Conservation (phyloP, 2,888 invertebrate genomes). For the Furcula furcula region DNA sequence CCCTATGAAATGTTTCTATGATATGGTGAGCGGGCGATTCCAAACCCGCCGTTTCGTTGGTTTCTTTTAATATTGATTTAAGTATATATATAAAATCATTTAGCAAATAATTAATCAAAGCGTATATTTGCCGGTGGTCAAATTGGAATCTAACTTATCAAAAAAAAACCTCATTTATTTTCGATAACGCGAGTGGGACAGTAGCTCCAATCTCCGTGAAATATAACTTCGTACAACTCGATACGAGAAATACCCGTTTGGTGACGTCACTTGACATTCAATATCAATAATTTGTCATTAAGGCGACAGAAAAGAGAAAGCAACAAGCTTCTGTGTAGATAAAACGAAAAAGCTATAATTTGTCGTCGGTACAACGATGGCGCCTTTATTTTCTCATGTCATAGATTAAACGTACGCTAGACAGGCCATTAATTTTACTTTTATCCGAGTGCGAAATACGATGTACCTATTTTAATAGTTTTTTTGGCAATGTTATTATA, state of each 20-base stretch:
- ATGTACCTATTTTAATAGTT: slow-evolving; percentile 1
- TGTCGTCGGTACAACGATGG: slow-evolving; percentile 27
- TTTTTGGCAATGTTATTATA: too few relatives aligned
- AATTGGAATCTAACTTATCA: neutral
- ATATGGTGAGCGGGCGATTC: too few relatives aligned
- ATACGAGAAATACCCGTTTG: neutral
- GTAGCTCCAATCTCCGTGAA: neutral
- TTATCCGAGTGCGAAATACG: too few relatives aligned
- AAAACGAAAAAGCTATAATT: slow-evolving; percentile 43
- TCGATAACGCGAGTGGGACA: neutral
- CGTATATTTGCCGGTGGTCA: neutral
- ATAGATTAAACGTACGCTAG: slow-evolving; percentile 36
- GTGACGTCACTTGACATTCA: slow-evolving; percentile 16
- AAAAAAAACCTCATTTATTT: neutral
- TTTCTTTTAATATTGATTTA: too few relatives aligned
- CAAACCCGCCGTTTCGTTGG: too few relatives aligned
- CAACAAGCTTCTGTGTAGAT: slow-evolving; percentile 61
- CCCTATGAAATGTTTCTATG: too few relatives aligned
- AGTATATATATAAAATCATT: too few relatives aligned
- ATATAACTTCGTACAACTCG: neutral
- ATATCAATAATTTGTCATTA: slow-evolving; percentile 29
- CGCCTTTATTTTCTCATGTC: slow-evolving; percentile 47
- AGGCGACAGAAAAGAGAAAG: slow-evolving; percentile 20
- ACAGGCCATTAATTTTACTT: slow-evolving; percentile 1
- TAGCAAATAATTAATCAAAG: too few relatives aligned